Evolutionary conservation across 2,888 invertebrate genomes (phyloP), one percentile per base, ranked within the genome.

Genomic region (Andrena hattorfiana): DNA sequence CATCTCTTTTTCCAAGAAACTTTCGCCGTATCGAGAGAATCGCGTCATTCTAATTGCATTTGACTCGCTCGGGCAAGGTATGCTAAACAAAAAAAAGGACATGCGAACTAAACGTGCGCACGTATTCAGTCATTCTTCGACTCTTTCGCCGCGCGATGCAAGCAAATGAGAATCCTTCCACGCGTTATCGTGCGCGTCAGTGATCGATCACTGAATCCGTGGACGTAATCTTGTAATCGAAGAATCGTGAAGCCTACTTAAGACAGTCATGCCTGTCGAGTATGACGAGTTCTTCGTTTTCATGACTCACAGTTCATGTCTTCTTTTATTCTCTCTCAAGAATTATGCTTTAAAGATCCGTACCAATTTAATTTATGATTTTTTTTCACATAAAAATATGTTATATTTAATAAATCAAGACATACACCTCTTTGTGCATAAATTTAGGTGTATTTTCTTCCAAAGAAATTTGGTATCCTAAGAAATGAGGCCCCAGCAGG

Each of bases 1-100:
- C 77, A 86, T 81, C 71, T 69, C 70, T 48, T 78, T 81, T 79
- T 78, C 83, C 77, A 2, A 70, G 84, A 82, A 76, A 75, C 76
- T 83, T 84, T 82, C 74, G 68, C 74, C 66, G 70, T 64, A 56
- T 63, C 32, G 59, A 63, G 81, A 63, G 70, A 81, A 59, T 51
- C 60, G 6, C 70, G 62, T 62, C 67, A 66, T 73, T 70, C 54
- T 42, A 30, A 48, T 77, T 48, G 51, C 30, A 49, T 42, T 42
- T 28, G 49, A 59, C 54, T 60, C 69, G 64, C 71, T 71, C 63
- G 30, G 0, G 23, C 10, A 32, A 8, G 6, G 7, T 5, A 69
- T 63, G 64, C 64, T 8, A 23, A 48, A 7, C n/a, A 32, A 62
- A 42, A 48, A 66, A 23, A 51, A 16, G 8, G 48, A 66, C 56